Evolutionary conservation across 2,797 vertebrate species (phyloP), one percentile per base, ranked within the genome.

Genomic region (Acipenser oxyrinchus): DNA sequence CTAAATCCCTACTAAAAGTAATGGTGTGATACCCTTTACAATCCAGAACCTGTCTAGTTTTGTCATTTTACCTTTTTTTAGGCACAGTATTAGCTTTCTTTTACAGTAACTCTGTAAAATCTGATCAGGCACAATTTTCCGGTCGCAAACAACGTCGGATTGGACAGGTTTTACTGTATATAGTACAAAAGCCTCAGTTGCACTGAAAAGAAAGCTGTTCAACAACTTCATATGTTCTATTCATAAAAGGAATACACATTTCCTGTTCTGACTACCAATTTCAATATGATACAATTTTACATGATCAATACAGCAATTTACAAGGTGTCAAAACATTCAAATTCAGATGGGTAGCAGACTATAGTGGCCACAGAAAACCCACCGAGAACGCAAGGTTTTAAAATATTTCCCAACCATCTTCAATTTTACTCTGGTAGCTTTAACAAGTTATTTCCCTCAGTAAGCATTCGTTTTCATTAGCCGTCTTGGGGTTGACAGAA

Each of bases 381-480:
- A 48, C 7, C 12, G 58, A 71, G 57, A 13, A 48, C 13, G 6
- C 48, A 9, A 48, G 37, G 12, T 8, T 53, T 59, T 55, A 51
- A 67, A 75, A 71, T 70, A 70, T 72, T 67, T 67, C 64, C 62
- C 58, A 62, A 67, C 65, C 68, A 63, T 67, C 64, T 60, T 65
- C 63, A 63, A 60, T 64, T 64, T 70, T 65, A 57, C 60, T 68
- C 51, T 60, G 59, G 68, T 70, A 67, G 66, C 68, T 76, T 78
- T 73, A 79, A 73, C 75, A 77, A 79, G 73, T 79, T 66, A 79
- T 82, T 84, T 84, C 72, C 74, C 65, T 72, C 69, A 76, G 75
- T 76, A 73, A 76, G 69, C 81, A 86, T 89, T 86, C 76, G 65
- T 89, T 87, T 88, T 86, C 80, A 84, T 88, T 86, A 86, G 78